phyloP scores from a whole-genome alignment of 2,113 vertebrate genomes.

The Callaeas wilsoni region DNA sequence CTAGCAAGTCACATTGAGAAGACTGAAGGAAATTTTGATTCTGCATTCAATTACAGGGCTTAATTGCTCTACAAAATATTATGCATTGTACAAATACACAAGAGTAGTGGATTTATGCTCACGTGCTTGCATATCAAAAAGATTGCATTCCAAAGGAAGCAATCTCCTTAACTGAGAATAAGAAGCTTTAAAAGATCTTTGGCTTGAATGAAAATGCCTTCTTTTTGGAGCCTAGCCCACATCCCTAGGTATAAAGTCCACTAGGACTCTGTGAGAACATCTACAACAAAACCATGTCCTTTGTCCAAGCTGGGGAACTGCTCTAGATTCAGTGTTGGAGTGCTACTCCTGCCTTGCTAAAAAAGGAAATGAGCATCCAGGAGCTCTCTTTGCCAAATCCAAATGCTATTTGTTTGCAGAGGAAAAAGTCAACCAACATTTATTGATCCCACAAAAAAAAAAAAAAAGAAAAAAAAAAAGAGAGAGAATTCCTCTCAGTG shows the following conservation, averaged over 20 bases:
- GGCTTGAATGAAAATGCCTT: background rate
- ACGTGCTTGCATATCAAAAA: slow-evolving; percentile 12
- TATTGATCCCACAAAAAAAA: background rate
- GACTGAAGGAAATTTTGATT: background rate
- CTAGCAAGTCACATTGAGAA: background rate
- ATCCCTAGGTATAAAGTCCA: background rate
- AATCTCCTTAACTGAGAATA: slow-evolving; percentile 22
- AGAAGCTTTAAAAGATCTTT: slow-evolving; percentile 25
- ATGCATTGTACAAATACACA: background rate
- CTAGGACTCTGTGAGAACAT: background rate
- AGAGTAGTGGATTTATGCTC: slow-evolving; percentile 8
- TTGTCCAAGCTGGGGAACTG: background rate
- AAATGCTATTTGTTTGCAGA: background rate
- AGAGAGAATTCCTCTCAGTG: background rate
- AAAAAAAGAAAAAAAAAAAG: background rate
- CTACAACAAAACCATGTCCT: background rate
- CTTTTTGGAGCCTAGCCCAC: background rate
- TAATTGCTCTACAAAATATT: slow-evolving; percentile 15
- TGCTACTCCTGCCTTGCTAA: background rate
- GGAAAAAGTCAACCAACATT: background rate
- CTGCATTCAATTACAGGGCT: background rate
- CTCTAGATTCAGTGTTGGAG: background rate
- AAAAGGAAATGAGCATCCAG: background rate
- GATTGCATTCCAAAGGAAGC: slow-evolving; percentile 9
- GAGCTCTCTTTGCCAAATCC: background rate